phyloP scores from a whole-genome alignment of 2,797 vertebrate genomes.

The Megalops cyprinoides region DNA sequence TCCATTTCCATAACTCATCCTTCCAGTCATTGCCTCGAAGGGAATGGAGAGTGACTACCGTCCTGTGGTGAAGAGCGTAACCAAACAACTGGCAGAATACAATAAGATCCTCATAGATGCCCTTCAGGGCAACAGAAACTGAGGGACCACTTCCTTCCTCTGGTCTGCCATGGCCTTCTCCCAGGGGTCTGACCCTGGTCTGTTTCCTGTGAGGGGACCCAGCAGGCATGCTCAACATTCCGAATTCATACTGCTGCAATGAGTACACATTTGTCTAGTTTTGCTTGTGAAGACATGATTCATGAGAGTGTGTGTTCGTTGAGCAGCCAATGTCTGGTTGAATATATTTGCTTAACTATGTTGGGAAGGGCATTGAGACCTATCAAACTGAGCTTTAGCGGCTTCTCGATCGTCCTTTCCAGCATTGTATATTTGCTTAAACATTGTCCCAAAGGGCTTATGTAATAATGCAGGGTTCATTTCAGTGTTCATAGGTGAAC shows the following conservation, averaged over 20 bases:
- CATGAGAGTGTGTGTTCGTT: not conserved
- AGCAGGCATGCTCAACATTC: slow-evolving; percentile 31
- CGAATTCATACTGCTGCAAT: not conserved
- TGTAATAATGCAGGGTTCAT: not conserved
- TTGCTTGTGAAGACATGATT: not conserved
- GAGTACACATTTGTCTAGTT: not conserved
- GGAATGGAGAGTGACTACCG: slow-evolving; percentile 89
- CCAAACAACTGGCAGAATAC: slow-evolving; percentile 83
- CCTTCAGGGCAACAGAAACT: slow-evolving; percentile 81
- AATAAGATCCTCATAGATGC: slow-evolving; percentile 85
- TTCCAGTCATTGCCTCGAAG: slow-evolving; percentile 91
- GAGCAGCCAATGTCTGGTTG: too few relatives aligned
- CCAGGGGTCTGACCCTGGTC: slow-evolving; percentile 34
- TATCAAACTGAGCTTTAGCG: not conserved
- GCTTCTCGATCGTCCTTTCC: not conserved
- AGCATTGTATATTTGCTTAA: not conserved
- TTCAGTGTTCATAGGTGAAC: not conserved
- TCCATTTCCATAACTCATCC: slow-evolving; percentile 70
- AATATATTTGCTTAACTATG: too few relatives aligned
- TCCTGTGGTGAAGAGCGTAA: slow-evolving; percentile 79
- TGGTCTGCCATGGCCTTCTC: not conserved
- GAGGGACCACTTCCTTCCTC: slow-evolving; percentile 60
- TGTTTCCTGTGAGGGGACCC: slow-evolving; percentile 34
- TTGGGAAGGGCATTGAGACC: too few relatives aligned
- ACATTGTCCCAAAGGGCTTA: not conserved